Base-by-base conservation (phyloP, 2,888 invertebrate genomes). In the Dasypolia templi region DNA sequence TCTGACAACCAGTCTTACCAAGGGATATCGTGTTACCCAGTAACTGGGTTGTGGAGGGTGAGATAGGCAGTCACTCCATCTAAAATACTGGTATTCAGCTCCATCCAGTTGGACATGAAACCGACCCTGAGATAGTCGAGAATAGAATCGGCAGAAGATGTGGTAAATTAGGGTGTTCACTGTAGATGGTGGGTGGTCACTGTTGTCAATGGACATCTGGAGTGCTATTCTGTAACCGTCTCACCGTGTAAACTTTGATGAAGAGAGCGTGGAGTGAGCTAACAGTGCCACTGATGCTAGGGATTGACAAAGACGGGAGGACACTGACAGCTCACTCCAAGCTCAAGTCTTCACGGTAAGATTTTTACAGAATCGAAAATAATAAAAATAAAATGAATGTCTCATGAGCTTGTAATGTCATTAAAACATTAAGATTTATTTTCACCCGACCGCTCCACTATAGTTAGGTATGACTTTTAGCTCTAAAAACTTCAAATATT, bases 401-500 rank as follows among this genome's bases (percentile, higher is more conserved):
- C 17, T 32, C 32, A 44, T 26, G 0, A 12, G 44, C 29, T 42
- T 44, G 42, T 22, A 6, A 58, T 12, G 32, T 6, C 32, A 6
- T 58, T 58, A 6, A 32, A 58, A 32, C 12, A 12, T 58, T 32
- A 12, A 3, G 61, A 61, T 39, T 17, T 26, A 19, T 19, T 61
- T 26, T 42, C 11, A 39, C 26, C 39, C 17, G n/a, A 19, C 19
- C 19, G 1, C 26, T 19, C 42, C 26, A 42, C 6, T 62, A 42
- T 6, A 26, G 26, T 26, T n/a, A 26, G 26, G 19, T n/a, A 11
- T 26, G 6, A 17, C 0, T 19, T 42, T 61, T 26, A 26, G 53
- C 51, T 61, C 59, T n/a, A 72, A 82, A 65, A 44, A 46, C 68
- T 83, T 63, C 79, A 83, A 64, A 67, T 22, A 63, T 44, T 35